Percentiles rank a stretch among this genome's conserved stretches.
These are phyloP conservation scores for Augochlorella aurata DNA, from an alignment of 2,888 invertebrate genomes.

Conservation along the genomic window DNA sequence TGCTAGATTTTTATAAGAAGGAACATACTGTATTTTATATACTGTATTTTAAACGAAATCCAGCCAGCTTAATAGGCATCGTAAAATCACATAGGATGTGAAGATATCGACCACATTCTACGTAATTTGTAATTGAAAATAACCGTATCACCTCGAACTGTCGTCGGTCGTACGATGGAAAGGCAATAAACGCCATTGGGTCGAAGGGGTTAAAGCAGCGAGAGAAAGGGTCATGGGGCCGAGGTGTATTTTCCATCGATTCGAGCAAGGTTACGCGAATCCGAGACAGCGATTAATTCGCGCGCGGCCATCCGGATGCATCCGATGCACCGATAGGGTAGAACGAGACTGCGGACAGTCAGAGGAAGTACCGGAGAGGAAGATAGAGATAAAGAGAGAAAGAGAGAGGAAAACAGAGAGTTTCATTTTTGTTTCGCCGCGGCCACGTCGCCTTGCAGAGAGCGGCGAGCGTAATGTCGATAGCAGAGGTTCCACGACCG, in stretches of 20 bases:
- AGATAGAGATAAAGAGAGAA: background rate
- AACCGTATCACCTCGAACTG: too few relatives aligned
- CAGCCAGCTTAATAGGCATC: too few relatives aligned
- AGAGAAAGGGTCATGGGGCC: background rate
- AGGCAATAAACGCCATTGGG: too few relatives aligned
- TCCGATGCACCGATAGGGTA: background rate
- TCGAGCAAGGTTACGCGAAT: background rate
- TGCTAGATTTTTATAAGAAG: too few relatives aligned
- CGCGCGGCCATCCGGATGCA: background rate
- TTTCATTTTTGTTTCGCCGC: slow-evolving; percentile 54
- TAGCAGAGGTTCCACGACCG: slow-evolving; percentile 58
- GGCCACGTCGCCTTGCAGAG: slow-evolving; percentile 33
- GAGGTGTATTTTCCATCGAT: background rate
- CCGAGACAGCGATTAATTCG: background rate
- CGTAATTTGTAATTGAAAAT: too few relatives aligned
- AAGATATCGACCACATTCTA: too few relatives aligned
- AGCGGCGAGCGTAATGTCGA: slow-evolving; percentile 59
- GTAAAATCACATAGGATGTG: too few relatives aligned
- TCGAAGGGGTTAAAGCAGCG: background rate
- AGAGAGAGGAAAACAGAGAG: slow-evolving; percentile 2
- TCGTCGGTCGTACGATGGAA: too few relatives aligned
- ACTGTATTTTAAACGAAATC: too few relatives aligned
- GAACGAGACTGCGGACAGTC: background rate
- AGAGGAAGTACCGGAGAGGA: background rate
- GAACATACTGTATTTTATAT: too few relatives aligned